phyloP scores from a whole-genome alignment of 2,888 invertebrate species.

The Phoronis australis region DNA sequence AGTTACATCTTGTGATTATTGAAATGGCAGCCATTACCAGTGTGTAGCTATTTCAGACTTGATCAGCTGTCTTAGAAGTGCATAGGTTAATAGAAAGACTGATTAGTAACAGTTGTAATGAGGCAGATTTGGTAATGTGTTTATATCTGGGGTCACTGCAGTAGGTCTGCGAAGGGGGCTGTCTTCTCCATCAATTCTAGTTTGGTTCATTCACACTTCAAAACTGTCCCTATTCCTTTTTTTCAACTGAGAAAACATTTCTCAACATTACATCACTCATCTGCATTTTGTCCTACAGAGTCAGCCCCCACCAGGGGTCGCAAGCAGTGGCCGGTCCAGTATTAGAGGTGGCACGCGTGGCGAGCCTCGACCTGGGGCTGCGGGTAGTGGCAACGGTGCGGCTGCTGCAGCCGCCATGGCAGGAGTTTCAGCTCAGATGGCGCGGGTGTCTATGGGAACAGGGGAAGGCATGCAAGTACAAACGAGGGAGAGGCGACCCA shows the following conservation, averaged over 20 bases:
- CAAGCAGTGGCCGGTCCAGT: constrained; percentile 30
- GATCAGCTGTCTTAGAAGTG: no score
- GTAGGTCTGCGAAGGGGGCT: no score
- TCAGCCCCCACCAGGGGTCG: constrained; percentile 24
- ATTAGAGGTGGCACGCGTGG: constrained; percentile 31
- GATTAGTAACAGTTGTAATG: no score
- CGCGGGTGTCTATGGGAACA: constrained; percentile 20
- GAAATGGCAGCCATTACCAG: constrained; percentile 4
- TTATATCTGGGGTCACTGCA: constrained; percentile 7
- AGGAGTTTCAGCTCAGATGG: constrained; percentile 21
- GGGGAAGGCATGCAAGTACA: constrained; percentile 16
- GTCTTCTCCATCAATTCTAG: no score
- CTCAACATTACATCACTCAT: neutral
- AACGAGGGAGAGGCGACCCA: constrained; percentile 7
- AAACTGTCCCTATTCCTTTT: no score
- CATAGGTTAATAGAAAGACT: no score
- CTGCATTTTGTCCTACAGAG: neutral
- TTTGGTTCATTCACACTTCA: no score
- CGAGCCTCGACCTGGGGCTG: constrained; percentile 26
- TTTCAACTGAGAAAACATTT: no score
- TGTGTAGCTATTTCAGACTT: no score
- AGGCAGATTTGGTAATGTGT: neutral
- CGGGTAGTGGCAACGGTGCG: no score
- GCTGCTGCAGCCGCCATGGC: constrained; percentile 17
- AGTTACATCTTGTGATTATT: no score